A percentile compares a stretch with the other conserved stretches of the same genome.
Evolutionary conservation across 2,797 vertebrate genomes (phyloP).

Genomic region (Platyrinchus mystaceus): DNA sequence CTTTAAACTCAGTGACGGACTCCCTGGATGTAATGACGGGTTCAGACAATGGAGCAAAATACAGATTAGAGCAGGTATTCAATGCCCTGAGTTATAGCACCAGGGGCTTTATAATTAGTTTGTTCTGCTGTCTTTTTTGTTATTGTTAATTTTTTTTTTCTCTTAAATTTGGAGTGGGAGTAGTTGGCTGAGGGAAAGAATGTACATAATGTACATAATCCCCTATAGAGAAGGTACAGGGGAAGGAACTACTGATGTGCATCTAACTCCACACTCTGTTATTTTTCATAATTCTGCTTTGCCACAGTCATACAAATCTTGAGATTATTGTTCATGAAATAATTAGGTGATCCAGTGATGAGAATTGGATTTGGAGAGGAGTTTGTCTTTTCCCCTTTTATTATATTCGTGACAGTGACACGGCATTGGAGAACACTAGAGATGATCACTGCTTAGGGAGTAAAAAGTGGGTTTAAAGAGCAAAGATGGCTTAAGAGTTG

Average conservation of each 20-base stretch:
- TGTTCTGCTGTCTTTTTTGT: neutral
- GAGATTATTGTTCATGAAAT: neutral
- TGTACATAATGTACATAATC: accelerated
- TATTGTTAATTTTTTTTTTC: neutral
- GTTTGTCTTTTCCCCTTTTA: neutral
- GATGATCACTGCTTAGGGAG: neutral
- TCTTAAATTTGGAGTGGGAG: neutral
- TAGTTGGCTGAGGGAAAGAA: neutral
- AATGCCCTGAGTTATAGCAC: neutral
- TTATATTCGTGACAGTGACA: neutral
- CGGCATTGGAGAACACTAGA: neutral
- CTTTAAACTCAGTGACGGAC: conserved; percentile 20
- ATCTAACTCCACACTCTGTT: neutral
- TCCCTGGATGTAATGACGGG: neutral
- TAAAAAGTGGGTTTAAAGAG: neutral
- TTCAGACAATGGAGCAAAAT: conserved; percentile 36
- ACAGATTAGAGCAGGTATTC: conserved; percentile 41
- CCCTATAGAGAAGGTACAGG: neutral
- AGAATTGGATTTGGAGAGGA: neutral
- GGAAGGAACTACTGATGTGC: neutral
- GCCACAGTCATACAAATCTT: neutral
- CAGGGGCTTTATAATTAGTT: neutral
- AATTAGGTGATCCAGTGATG: neutral
- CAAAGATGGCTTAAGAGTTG: neutral
- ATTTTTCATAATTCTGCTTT: neutral